Evolutionary conservation across 2,888 invertebrate species (phyloP).

Genomic region (Leistus spinibarbis): DNA sequence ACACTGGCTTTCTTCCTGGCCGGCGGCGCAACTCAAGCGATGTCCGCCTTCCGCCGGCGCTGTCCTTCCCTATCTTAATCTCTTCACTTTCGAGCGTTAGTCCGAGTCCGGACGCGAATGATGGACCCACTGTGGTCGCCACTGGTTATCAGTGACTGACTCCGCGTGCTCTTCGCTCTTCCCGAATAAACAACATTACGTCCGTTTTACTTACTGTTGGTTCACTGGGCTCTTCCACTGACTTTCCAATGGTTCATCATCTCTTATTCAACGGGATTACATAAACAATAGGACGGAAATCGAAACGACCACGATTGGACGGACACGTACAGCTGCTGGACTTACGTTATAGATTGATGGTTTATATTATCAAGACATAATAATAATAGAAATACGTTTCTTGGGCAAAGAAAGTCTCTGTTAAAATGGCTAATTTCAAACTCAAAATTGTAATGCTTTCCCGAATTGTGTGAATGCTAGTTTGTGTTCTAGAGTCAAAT

Average conservation of each 20-base stretch:
- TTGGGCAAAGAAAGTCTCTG: background rate
- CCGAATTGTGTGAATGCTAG: background rate
- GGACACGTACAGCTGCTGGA: background rate
- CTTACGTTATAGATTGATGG: background rate
- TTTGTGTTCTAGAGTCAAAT: background rate
- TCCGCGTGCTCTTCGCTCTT: background rate
- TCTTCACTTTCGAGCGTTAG: constrained; percentile 11
- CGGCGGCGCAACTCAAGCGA: background rate
- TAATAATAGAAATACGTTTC: no score
- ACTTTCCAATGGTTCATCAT: constrained; percentile 29
- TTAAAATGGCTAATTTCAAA: background rate
- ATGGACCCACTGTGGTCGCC: background rate
- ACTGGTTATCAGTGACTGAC: background rate
- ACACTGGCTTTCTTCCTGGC: background rate
- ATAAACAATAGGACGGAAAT: constrained; percentile 34
- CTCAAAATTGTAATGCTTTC: background rate
- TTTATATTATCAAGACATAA: no score
- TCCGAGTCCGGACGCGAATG: background rate
- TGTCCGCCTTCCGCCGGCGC: background rate
- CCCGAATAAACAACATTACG: background rate
- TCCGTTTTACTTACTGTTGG: background rate
- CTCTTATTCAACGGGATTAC: constrained; percentile 34
- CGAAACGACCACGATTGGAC: constrained; percentile 23
- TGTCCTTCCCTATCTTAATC: constrained; percentile 11
- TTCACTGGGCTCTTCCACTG: background rate